Evolutionary conservation across 1,140 invertebrate species (phyloP).

Genomic region (Dendrolimus punctatus): DNA sequence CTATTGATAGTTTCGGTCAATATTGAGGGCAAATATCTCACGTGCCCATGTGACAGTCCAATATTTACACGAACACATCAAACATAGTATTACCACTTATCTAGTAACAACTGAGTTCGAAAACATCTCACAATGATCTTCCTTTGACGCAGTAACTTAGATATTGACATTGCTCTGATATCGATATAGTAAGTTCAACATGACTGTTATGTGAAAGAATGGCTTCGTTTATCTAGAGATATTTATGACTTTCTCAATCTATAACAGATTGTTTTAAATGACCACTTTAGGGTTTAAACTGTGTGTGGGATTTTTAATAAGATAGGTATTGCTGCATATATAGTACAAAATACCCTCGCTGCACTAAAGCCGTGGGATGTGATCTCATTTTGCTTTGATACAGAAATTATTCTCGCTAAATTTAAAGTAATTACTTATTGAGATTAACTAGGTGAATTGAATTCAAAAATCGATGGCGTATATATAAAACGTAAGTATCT

Average conservation of each 20-base stretch:
- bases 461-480: no score
- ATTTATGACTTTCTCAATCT: constrained; percentile 30
- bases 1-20: constrained; percentile 62
- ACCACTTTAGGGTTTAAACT: background rate
- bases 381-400: no score
- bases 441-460: no score
- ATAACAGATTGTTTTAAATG: constrained; percentile 17
- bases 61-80: constrained; percentile 61
- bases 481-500: no score
- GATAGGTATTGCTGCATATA: no score
- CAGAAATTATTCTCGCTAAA: no score
- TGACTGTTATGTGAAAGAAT: constrained; percentile 31
- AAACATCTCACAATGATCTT: constrained; percentile 49
- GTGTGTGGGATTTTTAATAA: background rate
- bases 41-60: constrained; percentile 50
- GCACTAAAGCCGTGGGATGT: no score
- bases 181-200: constrained; percentile 29
- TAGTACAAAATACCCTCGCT: no score
- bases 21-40: constrained; percentile 63
- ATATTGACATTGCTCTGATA: constrained; percentile 38
- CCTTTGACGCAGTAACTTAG: constrained; percentile 29
- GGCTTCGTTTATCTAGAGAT: constrained; percentile 26
- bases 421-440: no score
- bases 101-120: constrained; percentile 52
- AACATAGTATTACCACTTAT: constrained; percentile 68